Evolutionary conservation across 2,797 vertebrate genomes (phyloP).

Genomic region (Halcyon smyrnensis): DNA sequence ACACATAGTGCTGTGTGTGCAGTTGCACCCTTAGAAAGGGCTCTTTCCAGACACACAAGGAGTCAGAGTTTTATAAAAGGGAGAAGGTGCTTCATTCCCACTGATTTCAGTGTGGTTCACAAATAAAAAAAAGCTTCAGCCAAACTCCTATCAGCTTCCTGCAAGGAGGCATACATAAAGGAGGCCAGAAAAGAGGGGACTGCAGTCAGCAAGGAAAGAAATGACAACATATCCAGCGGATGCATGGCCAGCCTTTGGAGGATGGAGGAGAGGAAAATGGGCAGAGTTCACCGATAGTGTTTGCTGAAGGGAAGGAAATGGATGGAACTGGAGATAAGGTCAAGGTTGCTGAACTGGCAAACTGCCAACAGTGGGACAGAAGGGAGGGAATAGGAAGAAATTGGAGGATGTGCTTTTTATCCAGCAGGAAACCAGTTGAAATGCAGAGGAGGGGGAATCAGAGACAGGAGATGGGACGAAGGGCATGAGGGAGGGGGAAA

Average conservation of each 20-base stretch:
- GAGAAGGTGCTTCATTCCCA: background rate
- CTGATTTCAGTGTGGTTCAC: background rate
- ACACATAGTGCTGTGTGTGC: background rate
- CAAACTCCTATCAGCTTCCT: conserved; percentile 19
- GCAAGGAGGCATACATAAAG: background rate
- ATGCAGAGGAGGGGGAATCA: background rate
- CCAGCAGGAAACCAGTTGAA: conserved; percentile 3
- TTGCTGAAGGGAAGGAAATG: conserved; percentile 47
- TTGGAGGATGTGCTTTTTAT: conserved; percentile 10
- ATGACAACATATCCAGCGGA: conserved; percentile 43
- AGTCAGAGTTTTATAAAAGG: background rate
- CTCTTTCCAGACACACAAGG: background rate
- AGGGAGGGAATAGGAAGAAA: conserved; percentile 43
- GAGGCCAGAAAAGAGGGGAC: background rate
- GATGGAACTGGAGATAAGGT: conserved; percentile 40
- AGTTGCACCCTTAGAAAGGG: background rate
- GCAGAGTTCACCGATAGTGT: background rate
- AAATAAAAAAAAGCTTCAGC: background rate
- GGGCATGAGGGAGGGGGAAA: background rate
- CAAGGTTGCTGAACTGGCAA: conserved; percentile 42
- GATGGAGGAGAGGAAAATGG: conserved; percentile 24
- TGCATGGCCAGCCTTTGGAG: conserved; percentile 4
- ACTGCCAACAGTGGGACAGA: conserved; percentile 1
- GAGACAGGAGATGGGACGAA: background rate
- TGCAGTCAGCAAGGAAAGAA: conserved; percentile 1